Evolutionary conservation across 2,113 vertebrate species (phyloP).

Genomic region (Onychostruthus taczanowskii): DNA sequence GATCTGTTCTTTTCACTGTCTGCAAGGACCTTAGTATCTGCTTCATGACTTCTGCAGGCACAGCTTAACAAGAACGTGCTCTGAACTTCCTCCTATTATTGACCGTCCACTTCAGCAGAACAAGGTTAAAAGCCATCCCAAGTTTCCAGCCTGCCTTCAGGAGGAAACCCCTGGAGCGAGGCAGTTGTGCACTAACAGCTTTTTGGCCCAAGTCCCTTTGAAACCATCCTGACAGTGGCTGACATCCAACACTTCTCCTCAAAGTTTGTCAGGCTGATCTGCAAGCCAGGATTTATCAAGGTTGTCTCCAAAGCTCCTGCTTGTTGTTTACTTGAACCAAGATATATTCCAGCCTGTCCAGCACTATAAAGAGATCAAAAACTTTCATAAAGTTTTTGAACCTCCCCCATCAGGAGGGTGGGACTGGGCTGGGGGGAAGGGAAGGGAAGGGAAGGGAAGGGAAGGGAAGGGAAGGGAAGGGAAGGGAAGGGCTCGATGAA

Average conservation of each 20-base stretch:
- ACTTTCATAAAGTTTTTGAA: neutral
- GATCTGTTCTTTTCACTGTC: neutral
- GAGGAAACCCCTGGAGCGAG: neutral
- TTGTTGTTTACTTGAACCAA: neutral
- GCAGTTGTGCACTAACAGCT: neutral
- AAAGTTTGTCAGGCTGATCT: neutral
- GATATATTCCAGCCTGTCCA: neutral
- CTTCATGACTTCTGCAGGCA: neutral
- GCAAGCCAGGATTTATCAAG: neutral
- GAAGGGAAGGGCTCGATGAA: neutral
- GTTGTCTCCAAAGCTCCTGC: neutral
- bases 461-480: neutral
- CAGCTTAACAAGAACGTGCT: accelerated
- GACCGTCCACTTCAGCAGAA: neutral
- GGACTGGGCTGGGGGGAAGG: neutral
- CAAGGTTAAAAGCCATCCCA: neutral
- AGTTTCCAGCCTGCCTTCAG: neutral
- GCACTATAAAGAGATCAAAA: neutral
- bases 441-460: neutral
- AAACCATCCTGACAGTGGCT: neutral
- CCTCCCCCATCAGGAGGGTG: neutral
- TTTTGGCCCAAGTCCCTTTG: neutral
- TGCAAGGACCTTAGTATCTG: neutral
- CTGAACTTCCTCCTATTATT: neutral
- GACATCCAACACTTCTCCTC: neutral